Conservation (phyloP, 64 coral and sea anemone genomes). For the Anthopleura sola region DNA sequence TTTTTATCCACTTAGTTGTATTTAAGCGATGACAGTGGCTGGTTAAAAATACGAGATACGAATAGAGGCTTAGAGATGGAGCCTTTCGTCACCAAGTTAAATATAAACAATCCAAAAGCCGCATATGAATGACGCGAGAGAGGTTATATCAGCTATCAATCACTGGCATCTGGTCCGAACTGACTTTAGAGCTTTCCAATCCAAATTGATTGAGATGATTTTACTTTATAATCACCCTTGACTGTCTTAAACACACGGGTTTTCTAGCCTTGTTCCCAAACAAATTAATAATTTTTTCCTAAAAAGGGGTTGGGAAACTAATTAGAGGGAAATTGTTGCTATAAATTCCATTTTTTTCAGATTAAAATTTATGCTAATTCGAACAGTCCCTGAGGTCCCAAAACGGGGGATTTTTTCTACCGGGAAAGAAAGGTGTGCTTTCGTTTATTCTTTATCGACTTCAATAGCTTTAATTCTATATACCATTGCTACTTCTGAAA, state of each 20-base stretch:
- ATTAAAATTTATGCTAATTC: not conserved
- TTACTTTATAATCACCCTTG: conserved; percentile 3
- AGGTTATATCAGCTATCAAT: not conserved
- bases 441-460: not conserved
- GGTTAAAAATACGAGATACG: not conserved
- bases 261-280: not conserved
- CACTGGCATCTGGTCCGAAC: not conserved
- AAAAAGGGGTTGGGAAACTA: not conserved
- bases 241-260: not conserved
- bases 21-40: not conserved
- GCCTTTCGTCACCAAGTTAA: conserved; percentile 7
- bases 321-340: not conserved
- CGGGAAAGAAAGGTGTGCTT: not conserved
- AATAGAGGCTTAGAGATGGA: not conserved
- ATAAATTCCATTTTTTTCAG: not conserved
- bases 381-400: not conserved
- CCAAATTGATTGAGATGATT: not conserved
- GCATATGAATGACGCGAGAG: not conserved
- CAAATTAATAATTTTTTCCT: not conserved
- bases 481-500: too few species aligned
- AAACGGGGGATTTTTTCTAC: not conserved
- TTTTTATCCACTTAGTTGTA: not conserved
- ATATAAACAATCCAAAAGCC: not conserved
- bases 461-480: not conserved
- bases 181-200: not conserved